Conservation (phyloP, 2,797 vertebrate species). For the Eurystomus glaucurus region DNA sequence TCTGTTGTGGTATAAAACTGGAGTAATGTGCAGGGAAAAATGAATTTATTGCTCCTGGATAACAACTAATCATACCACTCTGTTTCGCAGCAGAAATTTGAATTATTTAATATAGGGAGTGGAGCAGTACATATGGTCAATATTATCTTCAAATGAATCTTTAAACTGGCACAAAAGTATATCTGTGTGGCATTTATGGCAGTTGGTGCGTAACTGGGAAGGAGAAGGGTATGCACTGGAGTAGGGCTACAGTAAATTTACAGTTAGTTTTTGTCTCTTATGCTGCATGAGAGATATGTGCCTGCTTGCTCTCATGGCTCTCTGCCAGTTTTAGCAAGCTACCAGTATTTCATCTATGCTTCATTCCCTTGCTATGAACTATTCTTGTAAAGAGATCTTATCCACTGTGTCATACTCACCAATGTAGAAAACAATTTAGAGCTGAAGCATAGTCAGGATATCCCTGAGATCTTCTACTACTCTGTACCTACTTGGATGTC, state of each 20-base stretch:
- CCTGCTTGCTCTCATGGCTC: not conserved
- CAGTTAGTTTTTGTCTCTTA: not conserved
- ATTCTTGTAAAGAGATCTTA: slow-evolving; percentile 25
- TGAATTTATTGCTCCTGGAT: not conserved
- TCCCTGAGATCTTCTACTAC: not conserved
- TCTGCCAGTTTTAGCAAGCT: slow-evolving; percentile 38
- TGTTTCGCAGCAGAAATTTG: not conserved
- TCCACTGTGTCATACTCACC: not conserved
- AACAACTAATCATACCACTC: not conserved
- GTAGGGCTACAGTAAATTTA: not conserved
- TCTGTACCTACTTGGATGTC: not conserved
- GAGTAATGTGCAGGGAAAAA: not conserved
- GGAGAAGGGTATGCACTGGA: not conserved
- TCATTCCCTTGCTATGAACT: slow-evolving; percentile 30
- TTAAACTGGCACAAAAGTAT: not conserved
- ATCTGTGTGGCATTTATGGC: not conserved
- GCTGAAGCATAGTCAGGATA: not conserved
- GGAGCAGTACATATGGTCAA: not conserved
- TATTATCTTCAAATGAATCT: not conserved
- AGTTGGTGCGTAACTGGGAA: not conserved
- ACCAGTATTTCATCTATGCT: slow-evolving; percentile 2
- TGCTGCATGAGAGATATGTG: not conserved
- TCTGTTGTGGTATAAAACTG: not conserved
- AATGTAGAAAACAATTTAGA: not conserved
- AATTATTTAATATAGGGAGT: not conserved